Percentiles rank a stretch among this genome's conserved stretches.
Evolutionary conservation across 2,797 vertebrate species (phyloP).

Genomic region (Fundulus diaphanus): DNA sequence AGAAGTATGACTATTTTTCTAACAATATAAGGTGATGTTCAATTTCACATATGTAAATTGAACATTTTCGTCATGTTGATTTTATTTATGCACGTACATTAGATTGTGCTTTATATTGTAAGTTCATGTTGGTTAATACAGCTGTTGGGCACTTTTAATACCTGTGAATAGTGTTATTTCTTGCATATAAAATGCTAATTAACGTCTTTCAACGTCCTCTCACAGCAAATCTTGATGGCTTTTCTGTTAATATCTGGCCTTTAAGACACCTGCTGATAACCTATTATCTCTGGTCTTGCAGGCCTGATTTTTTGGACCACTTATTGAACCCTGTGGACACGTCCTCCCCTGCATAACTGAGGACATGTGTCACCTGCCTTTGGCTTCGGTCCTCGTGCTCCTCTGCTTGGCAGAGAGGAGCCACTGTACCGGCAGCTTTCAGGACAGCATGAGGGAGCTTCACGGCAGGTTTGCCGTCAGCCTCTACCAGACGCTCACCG

Average conservation of each 20-base stretch:
- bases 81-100: background rate
- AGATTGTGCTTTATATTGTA: background rate
- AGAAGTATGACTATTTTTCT: background rate
- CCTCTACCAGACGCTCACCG: slow-evolving; percentile 79
- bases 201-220: background rate
- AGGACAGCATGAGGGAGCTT: slow-evolving; percentile 79
- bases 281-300: background rate
- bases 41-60: too few species aligned
- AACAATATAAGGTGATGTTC: background rate
- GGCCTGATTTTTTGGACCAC: slow-evolving; percentile 16
- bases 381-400: slow-evolving; percentile 74
- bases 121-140: background rate
- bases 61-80: background rate
- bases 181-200: background rate
- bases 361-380: slow-evolving; percentile 76
- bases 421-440: slow-evolving; percentile 67
- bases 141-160: background rate
- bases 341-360: slow-evolving; percentile 26
- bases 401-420: slow-evolving; percentile 71
- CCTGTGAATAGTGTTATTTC: background rate
- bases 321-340: slow-evolving; percentile 32
- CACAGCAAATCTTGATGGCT: background rate
- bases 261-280: background rate
- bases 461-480: slow-evolving; percentile 83
- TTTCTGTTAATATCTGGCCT: background rate